Evolutionary conservation across 92 coral and sea anemone genomes (phyloP).

Genomic region (Pocillopora grandis): DNA sequence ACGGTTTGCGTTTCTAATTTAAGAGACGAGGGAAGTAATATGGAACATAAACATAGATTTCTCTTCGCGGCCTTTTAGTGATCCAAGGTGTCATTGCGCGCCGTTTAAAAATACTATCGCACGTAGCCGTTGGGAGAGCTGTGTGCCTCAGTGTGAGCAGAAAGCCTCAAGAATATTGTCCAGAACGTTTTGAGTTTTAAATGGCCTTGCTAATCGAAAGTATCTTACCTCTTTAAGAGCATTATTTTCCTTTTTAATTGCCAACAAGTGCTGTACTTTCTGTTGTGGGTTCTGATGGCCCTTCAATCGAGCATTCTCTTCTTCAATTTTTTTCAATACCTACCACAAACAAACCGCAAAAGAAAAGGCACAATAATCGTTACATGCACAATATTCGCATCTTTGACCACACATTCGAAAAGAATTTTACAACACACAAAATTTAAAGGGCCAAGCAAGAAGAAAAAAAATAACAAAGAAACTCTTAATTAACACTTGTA

Average conservation of each 20-base stretch:
- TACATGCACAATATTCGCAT: background rate
- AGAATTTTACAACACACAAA: background rate
- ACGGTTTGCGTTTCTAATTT: too few relatives aligned
- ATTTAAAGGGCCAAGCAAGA: too few relatives aligned
- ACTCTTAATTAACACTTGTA: background rate
- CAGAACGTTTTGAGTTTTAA: background rate
- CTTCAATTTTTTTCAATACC: conserved; percentile 69
- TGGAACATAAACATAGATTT: too few relatives aligned
- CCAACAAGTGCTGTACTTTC: conserved; percentile 81
- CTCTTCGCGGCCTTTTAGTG: too few relatives aligned
- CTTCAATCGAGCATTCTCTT: conserved; percentile 76
- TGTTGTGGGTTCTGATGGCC: conserved; percentile 96
- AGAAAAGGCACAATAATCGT: background rate
- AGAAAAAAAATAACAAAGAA: too few relatives aligned
- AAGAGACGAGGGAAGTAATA: too few relatives aligned
- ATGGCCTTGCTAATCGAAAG: background rate
- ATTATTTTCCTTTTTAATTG: conserved; percentile 85
- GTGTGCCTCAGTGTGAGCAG: too few relatives aligned
- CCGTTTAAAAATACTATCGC: background rate
- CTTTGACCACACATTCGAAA: background rate
- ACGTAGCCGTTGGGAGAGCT: background rate
- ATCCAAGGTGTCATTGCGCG: too few relatives aligned
- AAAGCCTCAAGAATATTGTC: background rate
- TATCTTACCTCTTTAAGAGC: conserved; percentile 66
- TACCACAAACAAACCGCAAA: background rate